Evolutionary conservation across 2,113 vertebrate species (phyloP).

Genomic region (Thunnus maccoyii): DNA sequence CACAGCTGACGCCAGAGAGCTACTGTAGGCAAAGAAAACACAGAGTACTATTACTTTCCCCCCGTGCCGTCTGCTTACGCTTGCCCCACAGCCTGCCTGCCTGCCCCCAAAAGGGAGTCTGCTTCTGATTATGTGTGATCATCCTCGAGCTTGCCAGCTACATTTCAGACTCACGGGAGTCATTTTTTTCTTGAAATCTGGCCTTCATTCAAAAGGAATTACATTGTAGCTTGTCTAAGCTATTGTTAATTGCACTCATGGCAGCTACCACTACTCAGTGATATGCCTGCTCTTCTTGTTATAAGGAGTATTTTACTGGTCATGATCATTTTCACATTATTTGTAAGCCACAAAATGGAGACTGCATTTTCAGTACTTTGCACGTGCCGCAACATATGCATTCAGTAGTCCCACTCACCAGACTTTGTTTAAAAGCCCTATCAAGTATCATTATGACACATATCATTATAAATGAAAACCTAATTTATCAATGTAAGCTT

Average conservation of each 20-base stretch:
- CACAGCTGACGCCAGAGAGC: conserved; percentile 81
- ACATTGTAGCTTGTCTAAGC: conserved; percentile 73
- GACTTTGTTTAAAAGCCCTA: conserved; percentile 15
- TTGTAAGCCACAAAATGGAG: conserved; percentile 35
- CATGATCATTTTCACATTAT: conserved; percentile 40
- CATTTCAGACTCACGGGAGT: conserved; percentile 72
- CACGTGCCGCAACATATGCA: conserved; percentile 19
- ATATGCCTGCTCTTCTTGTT: conserved; percentile 45
- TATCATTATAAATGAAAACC: conserved; percentile 23
- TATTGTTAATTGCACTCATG: conserved; percentile 70
- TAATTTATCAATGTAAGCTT: conserved; percentile 28
- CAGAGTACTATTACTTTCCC: conserved; percentile 73
- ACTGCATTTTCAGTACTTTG: background rate
- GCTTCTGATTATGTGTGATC: conserved; percentile 84
- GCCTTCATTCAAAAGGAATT: conserved; percentile 74
- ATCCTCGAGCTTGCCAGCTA: conserved; percentile 75
- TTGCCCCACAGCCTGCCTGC: conserved; percentile 54
- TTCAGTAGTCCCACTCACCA: conserved; percentile 13
- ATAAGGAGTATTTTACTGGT: conserved; percentile 23
- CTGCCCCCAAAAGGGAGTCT: conserved; percentile 69
- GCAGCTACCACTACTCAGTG: conserved; percentile 46
- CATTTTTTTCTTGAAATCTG: conserved; percentile 54
- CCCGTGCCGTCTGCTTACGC: conserved; percentile 65
- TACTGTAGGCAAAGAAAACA: conserved; percentile 84
- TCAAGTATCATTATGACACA: conserved; percentile 30